Base-by-base conservation (phyloP, 2,888 invertebrate genomes). In the Leptopilina myrica region DNA sequence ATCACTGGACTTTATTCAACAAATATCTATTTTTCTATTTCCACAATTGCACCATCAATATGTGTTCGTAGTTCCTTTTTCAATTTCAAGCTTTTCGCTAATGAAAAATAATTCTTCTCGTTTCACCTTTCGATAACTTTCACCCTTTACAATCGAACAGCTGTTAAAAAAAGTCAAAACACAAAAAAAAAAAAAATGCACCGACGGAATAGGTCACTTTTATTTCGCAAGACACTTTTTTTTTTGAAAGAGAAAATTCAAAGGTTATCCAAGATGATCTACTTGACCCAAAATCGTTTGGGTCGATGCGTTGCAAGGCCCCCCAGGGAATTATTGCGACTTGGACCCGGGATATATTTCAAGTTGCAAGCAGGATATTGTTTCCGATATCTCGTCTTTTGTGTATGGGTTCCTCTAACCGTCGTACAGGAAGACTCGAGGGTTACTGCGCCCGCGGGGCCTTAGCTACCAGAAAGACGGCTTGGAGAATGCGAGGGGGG, bases 371-470 rank as follows among this genome's bases (percentile, higher is more conserved):
- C 78, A 77, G 86, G 86, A 86, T 89, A 89, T 89, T 86, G 89
- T 89, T 89, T 86, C 85, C 88, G 88, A 87, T 89, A 87, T 85
- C 88, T 82, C 86, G 87, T 86, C 81, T 84, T 87, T 87, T 86
- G 87, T 84, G 83, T 88, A 88, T 85, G 84, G 84, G 86, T 85
- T 84, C 86, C 86, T 85, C 87, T 87, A 89, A 90, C 90, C 91
- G 91, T 91, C 91, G 90, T 89, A 89, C 88, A 89, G 89, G 90
- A 91, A 88, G 89, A 91, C 91, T 91, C 88, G 91, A 90, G 91
- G 91, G 91, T 91, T 90, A 92, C 91, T 91, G 91, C 88, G 91
- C 91, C 91, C 90, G 91, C 89, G 88, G 91, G 91, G 91, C 91
- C 91, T 91, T 91, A 88, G 90, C 91, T 90, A 91, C 91, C 90